Evolutionary conservation across 1,140 invertebrate genomes (phyloP).

Genomic region (Polypedilum pembai): DNA sequence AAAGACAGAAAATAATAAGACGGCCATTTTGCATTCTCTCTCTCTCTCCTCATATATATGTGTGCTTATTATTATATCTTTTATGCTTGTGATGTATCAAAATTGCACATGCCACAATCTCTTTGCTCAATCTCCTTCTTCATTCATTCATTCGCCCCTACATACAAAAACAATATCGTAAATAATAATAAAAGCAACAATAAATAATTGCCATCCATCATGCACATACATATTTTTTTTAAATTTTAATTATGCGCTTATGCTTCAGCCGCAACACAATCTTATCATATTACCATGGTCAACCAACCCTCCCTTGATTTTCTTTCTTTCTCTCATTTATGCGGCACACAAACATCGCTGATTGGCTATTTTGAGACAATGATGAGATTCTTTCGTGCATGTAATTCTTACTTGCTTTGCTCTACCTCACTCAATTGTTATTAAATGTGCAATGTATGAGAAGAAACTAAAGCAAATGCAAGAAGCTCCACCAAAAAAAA

Average conservation of each 20-base stretch:
- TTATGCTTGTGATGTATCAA: background rate
- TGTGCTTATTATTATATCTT: background rate
- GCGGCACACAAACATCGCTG: background rate
- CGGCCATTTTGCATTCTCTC: conserved; percentile 7
- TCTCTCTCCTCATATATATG: too few relatives aligned
- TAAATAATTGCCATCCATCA: conserved; percentile 9
- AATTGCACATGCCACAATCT: background rate
- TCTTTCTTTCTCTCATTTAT: too few relatives aligned
- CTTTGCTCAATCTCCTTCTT: background rate
- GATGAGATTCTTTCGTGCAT: conserved; percentile 16
- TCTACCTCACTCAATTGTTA: background rate
- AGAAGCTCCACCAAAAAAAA: background rate
- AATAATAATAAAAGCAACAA: too few relatives aligned
- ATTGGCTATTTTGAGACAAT: conserved; percentile 9
- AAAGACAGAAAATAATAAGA: background rate
- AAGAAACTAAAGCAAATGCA: background rate
- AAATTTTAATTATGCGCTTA: conserved; percentile 14
- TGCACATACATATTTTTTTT: conserved; percentile 10
- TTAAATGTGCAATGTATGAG: background rate
- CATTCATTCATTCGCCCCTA: background rate
- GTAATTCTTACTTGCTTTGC: background rate
- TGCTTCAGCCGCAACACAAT: conserved; percentile 5
- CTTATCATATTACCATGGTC: background rate
- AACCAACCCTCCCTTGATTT: background rate
- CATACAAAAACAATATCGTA: too few relatives aligned